Percentiles rank a stretch among this genome's conserved stretches.
Conservation (phyloP, 2,888 invertebrate genomes). For the Sinohyriopsis cumingii region DNA sequence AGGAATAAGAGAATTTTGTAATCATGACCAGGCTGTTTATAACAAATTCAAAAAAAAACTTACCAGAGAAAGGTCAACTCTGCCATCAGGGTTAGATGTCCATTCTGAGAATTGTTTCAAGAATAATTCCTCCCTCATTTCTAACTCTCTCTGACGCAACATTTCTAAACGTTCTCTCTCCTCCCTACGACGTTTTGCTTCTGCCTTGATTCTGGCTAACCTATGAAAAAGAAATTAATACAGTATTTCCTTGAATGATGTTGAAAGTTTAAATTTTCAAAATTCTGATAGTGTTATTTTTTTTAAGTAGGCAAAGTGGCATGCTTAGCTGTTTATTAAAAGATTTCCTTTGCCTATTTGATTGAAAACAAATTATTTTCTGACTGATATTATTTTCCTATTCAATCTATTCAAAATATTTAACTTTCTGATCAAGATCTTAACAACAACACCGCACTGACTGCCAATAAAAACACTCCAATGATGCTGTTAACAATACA, state of each 20-base stretch:
- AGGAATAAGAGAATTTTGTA: too few species aligned
- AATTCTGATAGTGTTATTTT: background rate
- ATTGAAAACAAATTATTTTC: too few species aligned
- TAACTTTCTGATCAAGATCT: too few species aligned
- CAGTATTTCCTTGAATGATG: background rate
- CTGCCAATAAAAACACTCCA: too few species aligned
- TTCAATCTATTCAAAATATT: too few species aligned
- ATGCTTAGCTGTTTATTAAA: background rate
- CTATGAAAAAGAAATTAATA: constrained; percentile 30
- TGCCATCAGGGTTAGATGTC: constrained; percentile 51
- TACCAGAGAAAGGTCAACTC: constrained; percentile 67
- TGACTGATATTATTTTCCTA: too few species aligned
- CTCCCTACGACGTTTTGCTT: constrained; percentile 64
- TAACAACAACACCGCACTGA: too few species aligned
- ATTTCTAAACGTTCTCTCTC: constrained; percentile 61
- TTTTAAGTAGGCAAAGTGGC: background rate
- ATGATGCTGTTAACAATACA: too few species aligned
- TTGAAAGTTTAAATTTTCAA: background rate
- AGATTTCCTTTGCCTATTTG: too few species aligned
- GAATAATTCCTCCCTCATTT: constrained; percentile 52
- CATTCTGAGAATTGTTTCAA: constrained; percentile 65
- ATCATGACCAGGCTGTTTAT: too few species aligned
- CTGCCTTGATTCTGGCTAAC: constrained; percentile 68
- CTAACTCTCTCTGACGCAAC: constrained; percentile 49
- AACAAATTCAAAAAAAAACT: constrained; percentile 10